Evolutionary conservation across 2,113 vertebrate genomes (phyloP), one percentile per base, ranked within the genome.

Genomic region (Coptodon bakossiorum): DNA sequence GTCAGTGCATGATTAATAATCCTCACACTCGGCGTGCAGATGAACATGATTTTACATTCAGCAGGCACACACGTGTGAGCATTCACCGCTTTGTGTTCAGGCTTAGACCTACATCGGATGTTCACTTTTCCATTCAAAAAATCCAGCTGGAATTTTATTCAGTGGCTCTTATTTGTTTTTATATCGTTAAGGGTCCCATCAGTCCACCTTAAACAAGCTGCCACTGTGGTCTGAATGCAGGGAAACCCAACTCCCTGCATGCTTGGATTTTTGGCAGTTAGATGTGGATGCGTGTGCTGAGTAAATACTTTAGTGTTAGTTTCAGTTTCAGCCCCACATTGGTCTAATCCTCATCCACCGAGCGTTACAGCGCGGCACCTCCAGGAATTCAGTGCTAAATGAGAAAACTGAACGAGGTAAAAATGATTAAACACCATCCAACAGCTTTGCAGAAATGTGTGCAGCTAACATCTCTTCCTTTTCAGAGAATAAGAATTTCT

Each of bases 1-100:
- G 84, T 90, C 94, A 43, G 12, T 5, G 71, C 43, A 5, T 93
- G 89, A 94, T 92, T 93, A 86, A 93, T 94, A 45, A 89, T 82
- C 24, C 2, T 85, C 57, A 2, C 61, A 2, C 43, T 36, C 16
- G 14, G 78, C 54, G 22, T 88, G 88, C 89, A 83, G 84, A 81
- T 68, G 78, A 86, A 11, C 38, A 2, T 1, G 57, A 8, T 83
- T 90, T 90, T 80, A 61, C 83, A 86, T 91, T 83, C 90, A 84
- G 76, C 19, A 12, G 59, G 56, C 29, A 14, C 48, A 5, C 27
- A 0, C 31, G 17, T 27, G 52, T 3, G 16, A 13, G 63, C 80
- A 78, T 71, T 45, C 38, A 17, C 2, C 43, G 5, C 11, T 24
- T 56, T 52, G 80, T 27, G 24, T 11, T 80, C 38, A 7, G 2